A percentile compares a stretch with the other conserved stretches of the same genome.
Evolutionary conservation across 2,113 vertebrate genomes (phyloP).

Genomic region (Amia ocellicauda): DNA sequence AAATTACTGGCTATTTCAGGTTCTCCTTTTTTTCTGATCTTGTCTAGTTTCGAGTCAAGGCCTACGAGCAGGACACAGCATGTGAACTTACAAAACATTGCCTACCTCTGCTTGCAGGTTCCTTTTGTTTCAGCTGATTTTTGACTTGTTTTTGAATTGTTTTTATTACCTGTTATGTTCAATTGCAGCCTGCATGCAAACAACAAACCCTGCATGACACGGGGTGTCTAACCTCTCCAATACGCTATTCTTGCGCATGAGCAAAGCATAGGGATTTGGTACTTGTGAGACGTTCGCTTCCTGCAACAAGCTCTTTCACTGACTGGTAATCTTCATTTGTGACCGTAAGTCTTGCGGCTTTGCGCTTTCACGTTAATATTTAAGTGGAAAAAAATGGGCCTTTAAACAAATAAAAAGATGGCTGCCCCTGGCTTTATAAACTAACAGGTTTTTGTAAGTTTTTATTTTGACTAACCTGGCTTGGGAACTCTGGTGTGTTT

Average conservation of each 20-base stretch:
- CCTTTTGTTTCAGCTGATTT: conserved; percentile 41
- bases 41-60: conserved; percentile 48
- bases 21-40: neutral
- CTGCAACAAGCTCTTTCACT: conserved; percentile 46
- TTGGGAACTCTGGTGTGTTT: conserved; percentile 18
- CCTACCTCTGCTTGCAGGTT: conserved; percentile 74
- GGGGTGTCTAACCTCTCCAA: conserved; percentile 35
- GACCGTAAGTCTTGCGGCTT: neutral
- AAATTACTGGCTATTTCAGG: too few species aligned
- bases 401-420: neutral
- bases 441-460: conserved; percentile 44
- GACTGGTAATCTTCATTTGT: conserved; percentile 16
- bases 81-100: conserved; percentile 52
- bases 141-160: conserved; percentile 28
- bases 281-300: conserved; percentile 69
- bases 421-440: conserved; percentile 31
- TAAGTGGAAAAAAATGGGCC: neutral
- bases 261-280: conserved; percentile 51
- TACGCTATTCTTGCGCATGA: conserved; percentile 35
- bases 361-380: conserved; percentile 21
- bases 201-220: conserved; percentile 52
- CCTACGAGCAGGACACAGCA: conserved; percentile 48
- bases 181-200: conserved; percentile 61
- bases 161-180: conserved; percentile 19
- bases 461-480: conserved; percentile 22